Evolutionary conservation across 2,888 invertebrate species (phyloP), one percentile per base, ranked within the genome.

Genomic region (Nephrotoma appendiculata): DNA sequence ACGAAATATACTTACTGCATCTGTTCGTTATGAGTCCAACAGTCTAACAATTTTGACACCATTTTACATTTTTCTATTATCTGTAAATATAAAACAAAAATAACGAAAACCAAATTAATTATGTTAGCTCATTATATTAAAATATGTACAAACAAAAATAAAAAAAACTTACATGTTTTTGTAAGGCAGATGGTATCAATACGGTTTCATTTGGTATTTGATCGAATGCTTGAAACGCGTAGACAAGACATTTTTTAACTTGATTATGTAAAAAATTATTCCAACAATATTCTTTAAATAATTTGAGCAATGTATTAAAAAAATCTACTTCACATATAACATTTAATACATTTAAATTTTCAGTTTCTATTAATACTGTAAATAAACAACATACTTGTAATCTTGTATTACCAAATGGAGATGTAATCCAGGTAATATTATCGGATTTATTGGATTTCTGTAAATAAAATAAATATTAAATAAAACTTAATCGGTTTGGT

Each of bases 201-300:
- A 57, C 41, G 71, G 89, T 90, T 87, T 91, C 91, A 88, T 90
- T 90, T 87, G 92, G 92, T 83, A 87, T 87, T 85, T 89, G 89
- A 88, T 89, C 88, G 88, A 89, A 89, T 87, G 89, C 89, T 87
- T 90, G 88, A 89, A 97, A 94, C 89, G 96, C 95, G 92, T 95
- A 93, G 88, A 93, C 93, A 89, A 98, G 92, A 91, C 96, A 95
- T 91, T 95, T 94, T 91, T 95, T 95, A 89, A 97, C 96, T 92
- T 97, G 96, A 89, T 96, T 96, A 92, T 99, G 98, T 90, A 99
- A 94, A 93, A 99, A 98, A 93, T 98, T 98, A 93, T 99, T 98
- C 96, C 97, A 96, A 88, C 95, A 94, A 93, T 96, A 97, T 91
- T 94, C 93, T 93, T 98, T 97, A 93, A 98, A 96, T 92, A 98